Conservation (phyloP, 2,797 vertebrate genomes). For the Melanotaenia pygmaea region DNA sequence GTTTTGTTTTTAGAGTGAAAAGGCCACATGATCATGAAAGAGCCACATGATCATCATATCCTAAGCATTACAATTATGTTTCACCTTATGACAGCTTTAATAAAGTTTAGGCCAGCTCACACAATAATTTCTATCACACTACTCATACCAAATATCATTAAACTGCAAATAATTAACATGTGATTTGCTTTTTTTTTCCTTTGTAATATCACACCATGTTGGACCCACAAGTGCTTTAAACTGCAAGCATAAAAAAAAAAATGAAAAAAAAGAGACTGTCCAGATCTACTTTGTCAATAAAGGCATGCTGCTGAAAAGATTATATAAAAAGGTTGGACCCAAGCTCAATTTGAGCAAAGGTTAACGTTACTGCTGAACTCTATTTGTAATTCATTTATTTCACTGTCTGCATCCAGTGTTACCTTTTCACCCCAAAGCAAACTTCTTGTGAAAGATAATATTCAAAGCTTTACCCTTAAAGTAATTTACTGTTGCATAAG, state of each 20-base stretch:
- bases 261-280: too few species aligned
- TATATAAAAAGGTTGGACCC: neutral
- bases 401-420: too few species aligned
- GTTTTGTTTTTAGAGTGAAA: too few species aligned
- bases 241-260: too few species aligned
- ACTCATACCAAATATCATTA: neutral
- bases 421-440: constrained; percentile 31
- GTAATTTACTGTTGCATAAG: constrained; percentile 40
- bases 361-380: neutral
- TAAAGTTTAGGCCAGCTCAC: too few species aligned
- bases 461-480: constrained; percentile 51
- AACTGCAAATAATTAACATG: neutral
- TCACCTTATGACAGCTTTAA: too few species aligned
- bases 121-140: too few species aligned
- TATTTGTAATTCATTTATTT: neutral
- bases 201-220: neutral
- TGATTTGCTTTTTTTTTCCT: too few species aligned
- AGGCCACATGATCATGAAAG: too few species aligned
- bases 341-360: neutral
- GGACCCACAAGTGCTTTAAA: too few species aligned
- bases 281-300: neutral
- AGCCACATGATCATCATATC: too few species aligned
- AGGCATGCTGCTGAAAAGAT: neutral
- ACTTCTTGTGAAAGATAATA: constrained; percentile 36
- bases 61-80: too few species aligned